Evolutionary conservation across 2,888 invertebrate species (phyloP).

Genomic region (Taphrorychus bicolor): DNA sequence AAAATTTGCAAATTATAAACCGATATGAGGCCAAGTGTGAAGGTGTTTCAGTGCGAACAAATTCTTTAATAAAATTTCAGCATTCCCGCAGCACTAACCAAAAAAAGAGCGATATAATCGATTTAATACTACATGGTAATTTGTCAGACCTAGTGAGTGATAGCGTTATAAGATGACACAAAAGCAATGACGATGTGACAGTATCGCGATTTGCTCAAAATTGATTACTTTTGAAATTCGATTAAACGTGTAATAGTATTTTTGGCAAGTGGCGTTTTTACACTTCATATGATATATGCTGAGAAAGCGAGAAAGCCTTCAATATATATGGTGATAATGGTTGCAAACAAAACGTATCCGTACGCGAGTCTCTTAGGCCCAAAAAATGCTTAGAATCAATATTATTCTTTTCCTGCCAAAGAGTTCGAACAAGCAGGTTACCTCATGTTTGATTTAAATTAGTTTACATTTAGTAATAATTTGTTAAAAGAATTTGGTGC

Average conservation of each 20-base stretch:
- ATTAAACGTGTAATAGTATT: neutral
- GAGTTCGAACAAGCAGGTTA: no score
- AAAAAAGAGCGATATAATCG: conserved; percentile 4
- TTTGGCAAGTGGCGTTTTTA: neutral
- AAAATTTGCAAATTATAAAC: no score
- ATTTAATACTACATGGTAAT: conserved; percentile 12
- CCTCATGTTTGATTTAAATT: no score
- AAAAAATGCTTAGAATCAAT: no score
- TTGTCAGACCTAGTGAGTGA: conserved; percentile 7
- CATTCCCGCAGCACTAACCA: neutral
- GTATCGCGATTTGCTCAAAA: conserved; percentile 5
- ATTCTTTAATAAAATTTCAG: neutral
- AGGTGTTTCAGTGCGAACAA: neutral
- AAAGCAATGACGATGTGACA: conserved; percentile 6
- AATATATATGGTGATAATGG: no score
- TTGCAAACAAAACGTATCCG: no score
- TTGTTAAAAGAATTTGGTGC: no score
- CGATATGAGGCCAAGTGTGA: no score
- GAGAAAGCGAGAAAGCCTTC: neutral
- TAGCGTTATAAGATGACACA: conserved; percentile 9
- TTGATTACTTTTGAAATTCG: conserved; percentile 3
- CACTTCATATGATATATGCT: neutral
- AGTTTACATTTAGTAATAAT: no score
- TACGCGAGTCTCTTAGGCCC: no score
- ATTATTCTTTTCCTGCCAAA: no score